Conservation (phyloP, 2,888 invertebrate species). For the Tachina grossa region DNA sequence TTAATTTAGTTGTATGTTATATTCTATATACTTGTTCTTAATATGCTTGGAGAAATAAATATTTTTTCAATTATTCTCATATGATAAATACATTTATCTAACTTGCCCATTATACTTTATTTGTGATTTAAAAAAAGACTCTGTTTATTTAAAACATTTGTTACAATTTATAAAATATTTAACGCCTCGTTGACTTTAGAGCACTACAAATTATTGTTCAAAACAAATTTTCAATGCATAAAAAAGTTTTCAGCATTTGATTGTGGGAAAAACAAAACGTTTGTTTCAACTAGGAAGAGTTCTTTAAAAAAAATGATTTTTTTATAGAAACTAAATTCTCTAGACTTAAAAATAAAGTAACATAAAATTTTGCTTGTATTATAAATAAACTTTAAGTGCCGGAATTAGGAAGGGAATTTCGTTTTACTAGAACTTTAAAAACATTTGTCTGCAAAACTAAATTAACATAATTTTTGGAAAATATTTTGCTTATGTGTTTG, state of each 20-base stretch:
- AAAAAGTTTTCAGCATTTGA: background rate
- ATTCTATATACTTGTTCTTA: too few species aligned
- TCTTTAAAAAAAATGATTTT: background rate
- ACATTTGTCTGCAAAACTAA: slow-evolving; percentile 5
- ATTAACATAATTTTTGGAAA: slow-evolving; percentile 47
- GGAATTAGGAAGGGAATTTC: slow-evolving; percentile 53
- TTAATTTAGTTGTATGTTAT: background rate
- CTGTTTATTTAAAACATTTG: slow-evolving; percentile 4
- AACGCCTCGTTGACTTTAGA: slow-evolving; percentile 62
- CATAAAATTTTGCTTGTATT: slow-evolving; percentile 1
- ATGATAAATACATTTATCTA: too few species aligned
- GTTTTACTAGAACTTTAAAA: slow-evolving; percentile 34
- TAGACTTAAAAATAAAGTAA: background rate
- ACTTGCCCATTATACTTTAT: too few species aligned
- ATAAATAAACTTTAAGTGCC: slow-evolving; percentile 32
- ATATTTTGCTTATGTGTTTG: background rate
- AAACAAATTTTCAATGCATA: slow-evolving; percentile 33
- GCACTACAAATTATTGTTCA: slow-evolving; percentile 43
- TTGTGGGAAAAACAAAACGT: slow-evolving; percentile 41
- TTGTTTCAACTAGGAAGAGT: slow-evolving; percentile 30
- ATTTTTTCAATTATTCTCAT: background rate
- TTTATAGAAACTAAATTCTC: background rate
- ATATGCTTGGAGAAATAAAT: background rate
- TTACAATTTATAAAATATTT: slow-evolving; percentile 51
- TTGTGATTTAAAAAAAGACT: too few species aligned